Conservation (phyloP, 2,888 invertebrate species). For the Seira sanloemensis region DNA sequence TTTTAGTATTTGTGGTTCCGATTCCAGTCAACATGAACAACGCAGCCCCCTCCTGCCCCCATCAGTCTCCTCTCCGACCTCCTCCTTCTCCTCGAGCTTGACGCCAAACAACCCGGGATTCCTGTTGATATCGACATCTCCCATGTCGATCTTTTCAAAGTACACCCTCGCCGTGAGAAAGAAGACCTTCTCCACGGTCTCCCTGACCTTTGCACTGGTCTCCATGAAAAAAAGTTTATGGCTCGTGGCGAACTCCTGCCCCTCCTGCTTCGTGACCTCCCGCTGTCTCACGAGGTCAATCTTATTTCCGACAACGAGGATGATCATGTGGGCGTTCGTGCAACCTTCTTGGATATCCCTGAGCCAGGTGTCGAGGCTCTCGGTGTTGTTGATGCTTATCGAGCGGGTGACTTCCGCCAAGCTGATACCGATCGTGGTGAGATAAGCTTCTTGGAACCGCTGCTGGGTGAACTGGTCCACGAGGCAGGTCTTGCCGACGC, state of each 20-base stretch:
- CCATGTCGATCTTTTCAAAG: slow-evolving; percentile 56
- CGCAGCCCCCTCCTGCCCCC: background rate
- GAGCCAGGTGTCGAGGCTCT: slow-evolving; percentile 39
- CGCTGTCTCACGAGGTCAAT: slow-evolving; percentile 43
- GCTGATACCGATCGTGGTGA: slow-evolving; percentile 54
- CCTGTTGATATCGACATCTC: slow-evolving; percentile 48
- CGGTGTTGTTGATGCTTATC: slow-evolving; percentile 23
- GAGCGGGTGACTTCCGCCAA: slow-evolving; percentile 43
- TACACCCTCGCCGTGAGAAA: slow-evolving; percentile 42
- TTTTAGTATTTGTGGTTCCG: too few relatives aligned
- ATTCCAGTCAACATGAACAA: background rate
- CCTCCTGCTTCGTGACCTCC: slow-evolving; percentile 39
- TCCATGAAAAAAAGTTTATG: slow-evolving; percentile 57
- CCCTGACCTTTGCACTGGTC: slow-evolving; percentile 47
- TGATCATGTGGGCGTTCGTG: slow-evolving; percentile 42
- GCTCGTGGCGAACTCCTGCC: slow-evolving; percentile 36
- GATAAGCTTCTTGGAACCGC: slow-evolving; percentile 35
- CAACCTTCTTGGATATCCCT: slow-evolving; percentile 36
- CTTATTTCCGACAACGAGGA: slow-evolving; percentile 57
- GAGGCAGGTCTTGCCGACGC: slow-evolving; percentile 53
- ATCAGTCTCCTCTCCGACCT: background rate
- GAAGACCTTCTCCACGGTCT: slow-evolving; percentile 51
- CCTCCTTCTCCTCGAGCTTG: slow-evolving; percentile 23
- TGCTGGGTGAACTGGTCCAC: slow-evolving; percentile 46
- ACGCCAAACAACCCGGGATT: slow-evolving; percentile 29